Evolutionary conservation across 2,888 invertebrate species (phyloP).

Genomic region (Ectemnius continuus): DNA sequence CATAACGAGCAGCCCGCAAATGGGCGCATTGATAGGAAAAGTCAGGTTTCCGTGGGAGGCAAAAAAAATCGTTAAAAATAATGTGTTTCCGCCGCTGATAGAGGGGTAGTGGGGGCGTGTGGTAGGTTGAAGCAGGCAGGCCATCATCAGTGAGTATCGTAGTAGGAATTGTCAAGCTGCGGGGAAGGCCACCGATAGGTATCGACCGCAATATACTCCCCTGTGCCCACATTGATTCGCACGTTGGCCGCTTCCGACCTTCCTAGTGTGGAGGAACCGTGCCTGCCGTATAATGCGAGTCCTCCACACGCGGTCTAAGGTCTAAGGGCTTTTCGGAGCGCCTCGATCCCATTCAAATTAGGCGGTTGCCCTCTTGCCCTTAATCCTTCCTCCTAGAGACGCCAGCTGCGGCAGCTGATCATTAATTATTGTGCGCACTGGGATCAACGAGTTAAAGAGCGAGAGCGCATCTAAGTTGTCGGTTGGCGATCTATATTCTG

Average conservation of each 20-base stretch:
- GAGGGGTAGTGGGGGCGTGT: not conserved
- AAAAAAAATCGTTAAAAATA: conserved; percentile 2
- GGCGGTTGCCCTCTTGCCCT: conserved; percentile 55
- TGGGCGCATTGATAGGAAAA: not conserved
- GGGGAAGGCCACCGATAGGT: conserved; percentile 16
- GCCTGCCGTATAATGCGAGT: conserved; percentile 23
- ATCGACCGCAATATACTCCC: conserved; percentile 11
- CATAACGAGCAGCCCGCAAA: not conserved
- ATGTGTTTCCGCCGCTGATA: conserved; percentile 12
- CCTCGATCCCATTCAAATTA: conserved; percentile 61
- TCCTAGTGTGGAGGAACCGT: too few species aligned
- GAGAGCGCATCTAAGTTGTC: too few species aligned
- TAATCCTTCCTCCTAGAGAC: conserved; percentile 53
- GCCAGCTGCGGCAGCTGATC: conserved; percentile 60
- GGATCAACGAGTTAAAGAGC: conserved; percentile 50
- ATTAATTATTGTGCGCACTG: conserved; percentile 55
- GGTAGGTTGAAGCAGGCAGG: not conserved
- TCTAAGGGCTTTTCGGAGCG: conserved; percentile 44
- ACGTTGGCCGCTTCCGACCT: not conserved
- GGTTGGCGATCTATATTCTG: too few species aligned
- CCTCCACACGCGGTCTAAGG: conserved; percentile 18
- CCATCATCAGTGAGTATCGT: not conserved
- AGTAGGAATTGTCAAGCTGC: conserved; percentile 14
- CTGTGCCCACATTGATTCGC: conserved; percentile 18
- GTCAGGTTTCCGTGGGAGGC: not conserved